Evolutionary conservation across 1,140 invertebrate species (phyloP), one percentile per base, ranked within the genome.

Genomic region (Pseudomyrmex flavicornis): DNA sequence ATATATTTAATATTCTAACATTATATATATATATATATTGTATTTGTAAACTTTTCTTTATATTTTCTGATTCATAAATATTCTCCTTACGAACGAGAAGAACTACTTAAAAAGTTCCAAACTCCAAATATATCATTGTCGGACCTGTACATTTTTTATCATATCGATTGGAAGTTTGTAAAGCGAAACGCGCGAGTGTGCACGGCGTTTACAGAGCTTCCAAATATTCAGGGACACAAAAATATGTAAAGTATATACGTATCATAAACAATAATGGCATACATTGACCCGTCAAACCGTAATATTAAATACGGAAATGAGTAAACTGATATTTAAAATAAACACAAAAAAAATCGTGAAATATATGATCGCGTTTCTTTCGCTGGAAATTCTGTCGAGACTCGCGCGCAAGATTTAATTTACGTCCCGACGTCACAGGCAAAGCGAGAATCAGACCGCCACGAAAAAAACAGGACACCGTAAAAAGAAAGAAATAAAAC

Each of bases 191-290:
- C 35, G 35, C 5, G 35, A 35, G 35, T 35, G 5, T 7, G 35
- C 35, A 7, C 35, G 75, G 77, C 82, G 69, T 73, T 92, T 92
- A 85, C 87, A 87, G 82, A 91, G 90, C 90, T 93, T 93, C 91
- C 69, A 80, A 89, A 91, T 91, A 89, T 87, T 85, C 79, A 89
- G 86, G 83, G 89, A 89, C 88, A 89, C 86, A 83, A 88, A 85
- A 90, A 63, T 20, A 22, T 7, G 2, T 77, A 79, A 9, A 58
- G 9, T 9, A 48, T 12, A 15, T 46, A 9, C 10, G 3, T 54
- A 66, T 66, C 0, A 35, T 35, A 7, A 35, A 0, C 7, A 35
- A 35, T 35, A 35, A 35, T 3, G 5, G 5, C 7, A 35, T 7
- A 35, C 35, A 35, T 35, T 35, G 35, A 35, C 35, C 0, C 5